Base-by-base conservation (phyloP, 2,888 invertebrate species). In the Tigriopus californicus region DNA sequence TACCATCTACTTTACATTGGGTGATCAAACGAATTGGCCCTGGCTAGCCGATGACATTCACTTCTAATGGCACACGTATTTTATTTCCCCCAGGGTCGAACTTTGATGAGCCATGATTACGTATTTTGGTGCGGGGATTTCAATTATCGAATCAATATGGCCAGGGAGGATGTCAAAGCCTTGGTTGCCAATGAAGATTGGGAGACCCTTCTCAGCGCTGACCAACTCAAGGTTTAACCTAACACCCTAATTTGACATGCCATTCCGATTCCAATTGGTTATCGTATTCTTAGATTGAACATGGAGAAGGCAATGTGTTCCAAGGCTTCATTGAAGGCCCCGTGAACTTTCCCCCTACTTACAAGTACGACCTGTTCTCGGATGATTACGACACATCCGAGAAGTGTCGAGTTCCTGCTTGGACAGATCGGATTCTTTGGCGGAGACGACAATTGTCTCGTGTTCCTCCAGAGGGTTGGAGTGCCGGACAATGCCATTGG, bases 71-170 rank as follows among this genome's bases (percentile, higher is more conserved):
- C 33, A 33, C 33, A 33, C 3, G 8, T 5, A 33, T n/a, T n/a
- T n/a, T n/a, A 33, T 33, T 33, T 8, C 8, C 33, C 4, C 8
- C 33, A 33, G 33, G 33, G 90, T 11, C 78, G 91, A 62, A 85
- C 86, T 0, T 74, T 97, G 6, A 86, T 88, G 70, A 87, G 91
- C 1, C 97, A 98, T 69, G 98, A 99, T 73, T 95, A 92, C 70
- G 83, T 98, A 1, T 95, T 98, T 72, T 99, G 97, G 97, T 91
- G 95, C 71, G 98, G 98, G 1, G 98, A 98, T 74, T 98, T 98
- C 71, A 98, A 99, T 71, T 99, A 98, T 70, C 80, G 98, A 61
- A 83, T 98, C 61, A 94, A 97, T 70, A 80, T 97, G 79, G 85
- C 88, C 64, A 90, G 89, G 68, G 94, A 94, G 6, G 89, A 91